Evolutionary conservation across 2,113 vertebrate species (phyloP), one percentile per base, ranked within the genome.

Genomic region (Danio rerio): DNA sequence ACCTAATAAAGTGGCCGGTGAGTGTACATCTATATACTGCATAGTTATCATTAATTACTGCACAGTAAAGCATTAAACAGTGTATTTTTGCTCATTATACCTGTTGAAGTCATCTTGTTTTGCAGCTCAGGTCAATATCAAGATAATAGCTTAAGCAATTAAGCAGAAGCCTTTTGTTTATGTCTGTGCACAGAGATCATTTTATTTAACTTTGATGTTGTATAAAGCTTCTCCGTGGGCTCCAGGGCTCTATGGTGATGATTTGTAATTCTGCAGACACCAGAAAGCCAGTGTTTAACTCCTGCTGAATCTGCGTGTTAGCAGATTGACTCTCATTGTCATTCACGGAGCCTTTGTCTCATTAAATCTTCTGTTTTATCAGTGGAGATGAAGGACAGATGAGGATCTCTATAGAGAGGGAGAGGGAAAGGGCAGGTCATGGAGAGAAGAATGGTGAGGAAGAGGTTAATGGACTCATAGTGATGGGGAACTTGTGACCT

Each of bases 351-450:
- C 9, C 18, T 59, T n/a, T 9, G 4, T 66, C 42, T n/a, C 65
- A 1, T 47, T 18, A 47, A 68, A 68, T 68, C 65, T 16, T 11
- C 65, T 68, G 42, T 15, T 11, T 68, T 47, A 68, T 68, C 65
- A 47, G 65, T 18, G 45, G 40, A 65, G 65, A 68, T 68, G 65
- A 68, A 68, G 63, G 63, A 68, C 63, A 68, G 63, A 18, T 45
- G 63, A 45, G n/a, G 63, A 68, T 68, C 63, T 66, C 63, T 45
- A n/a, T 40, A 42, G 31, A 62, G 63, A 9, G 63, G 43, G 63
- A 45, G 63, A 68, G 63, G 63, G 45, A 68, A 68, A 45, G 63
- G 42, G 2, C 42, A 45, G 42, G 63, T 66, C 40, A 8, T n/a
- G n/a, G 7, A 66, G 2, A 6, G 63, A n/a, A 66, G 8, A 66